phyloP scores from a whole-genome alignment of 2,888 invertebrate genomes.

The Mesodorylaimus sp. region DNA sequence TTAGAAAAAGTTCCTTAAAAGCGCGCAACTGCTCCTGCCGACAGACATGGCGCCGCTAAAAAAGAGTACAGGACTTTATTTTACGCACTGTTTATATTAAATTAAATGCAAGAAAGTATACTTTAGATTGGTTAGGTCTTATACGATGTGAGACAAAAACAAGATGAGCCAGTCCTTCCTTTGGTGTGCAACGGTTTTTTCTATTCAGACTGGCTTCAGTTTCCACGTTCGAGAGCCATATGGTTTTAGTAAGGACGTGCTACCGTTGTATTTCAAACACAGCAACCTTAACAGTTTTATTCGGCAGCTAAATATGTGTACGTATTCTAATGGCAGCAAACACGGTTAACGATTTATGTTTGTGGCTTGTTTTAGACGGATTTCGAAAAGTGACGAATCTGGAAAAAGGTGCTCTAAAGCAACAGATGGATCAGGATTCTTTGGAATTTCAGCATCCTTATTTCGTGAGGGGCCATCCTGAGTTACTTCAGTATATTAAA shows the following conservation, averaged over 20 bases:
- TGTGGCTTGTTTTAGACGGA: conserved; percentile 58
- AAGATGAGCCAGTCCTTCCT: no score
- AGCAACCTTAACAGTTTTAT: conserved; percentile 98
- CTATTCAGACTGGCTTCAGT: conserved; percentile 50
- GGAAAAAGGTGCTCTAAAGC: conserved; percentile 64
- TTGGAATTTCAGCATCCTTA: conserved; percentile 88
- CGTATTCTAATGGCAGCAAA: no score
- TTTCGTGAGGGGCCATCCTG: conserved; percentile 66
- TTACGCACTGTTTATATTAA: no score
- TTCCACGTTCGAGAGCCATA: conserved; percentile 87
- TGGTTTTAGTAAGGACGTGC: conserved; percentile 69
- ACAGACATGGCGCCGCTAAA: no score
- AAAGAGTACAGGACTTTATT: no score
- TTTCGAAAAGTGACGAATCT: conserved; percentile 85
- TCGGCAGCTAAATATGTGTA: conserved; percentile 93
- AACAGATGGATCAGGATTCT: conserved; percentile 43
- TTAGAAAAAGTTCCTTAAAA: no score
- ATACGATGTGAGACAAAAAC: no score
- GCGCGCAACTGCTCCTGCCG: no score
- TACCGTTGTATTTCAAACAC: conserved; percentile 94
- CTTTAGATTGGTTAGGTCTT: no score
- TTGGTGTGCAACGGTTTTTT: no score
- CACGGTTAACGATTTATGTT: no score
- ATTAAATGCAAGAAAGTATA: no score
- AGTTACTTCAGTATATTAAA: conserved; percentile 72